A percentile compares a stretch with the other conserved stretches of the same genome.
Conservation (phyloP, 2,797 vertebrate species). For the Tokudaia muenninki region DNA sequence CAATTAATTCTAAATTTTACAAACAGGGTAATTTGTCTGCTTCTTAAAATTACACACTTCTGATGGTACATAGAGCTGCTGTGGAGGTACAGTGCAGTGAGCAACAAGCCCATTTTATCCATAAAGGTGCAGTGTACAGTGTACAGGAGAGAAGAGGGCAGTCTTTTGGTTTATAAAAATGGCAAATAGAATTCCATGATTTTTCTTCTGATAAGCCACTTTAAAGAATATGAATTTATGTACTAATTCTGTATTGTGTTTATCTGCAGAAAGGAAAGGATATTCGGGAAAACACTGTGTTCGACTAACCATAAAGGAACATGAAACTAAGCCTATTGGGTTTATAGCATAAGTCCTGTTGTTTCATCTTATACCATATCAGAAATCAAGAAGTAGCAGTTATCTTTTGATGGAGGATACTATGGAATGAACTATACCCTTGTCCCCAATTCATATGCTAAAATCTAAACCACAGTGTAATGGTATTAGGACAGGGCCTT, state of each 20-base stretch:
- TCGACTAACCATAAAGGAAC: not conserved
- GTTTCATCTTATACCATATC: not conserved
- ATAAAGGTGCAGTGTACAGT: not conserved
- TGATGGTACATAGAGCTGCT: not conserved
- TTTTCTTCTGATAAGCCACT: not conserved
- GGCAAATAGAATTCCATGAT: not conserved
- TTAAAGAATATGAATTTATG: not conserved
- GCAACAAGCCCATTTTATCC: not conserved
- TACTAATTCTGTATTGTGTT: not conserved
- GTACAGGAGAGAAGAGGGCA: accelerated
- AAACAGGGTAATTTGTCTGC: slow-evolving; percentile 22
- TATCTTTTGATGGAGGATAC: not conserved
- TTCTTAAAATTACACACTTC: slow-evolving; percentile 62
- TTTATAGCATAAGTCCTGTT: not conserved
- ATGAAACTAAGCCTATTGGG: not conserved
- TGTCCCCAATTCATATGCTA: not conserved
- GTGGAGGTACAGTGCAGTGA: not conserved
- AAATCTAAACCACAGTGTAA: not conserved
- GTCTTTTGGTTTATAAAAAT: not conserved
- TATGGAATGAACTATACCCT: not conserved
- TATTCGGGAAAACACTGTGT: not conserved
- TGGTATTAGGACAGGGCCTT: not conserved
- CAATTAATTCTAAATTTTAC: slow-evolving; percentile 48
- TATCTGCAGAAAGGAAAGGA: not conserved
- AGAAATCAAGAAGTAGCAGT: not conserved